phyloP scores from a whole-genome alignment of 2,113 vertebrate genomes.

The Passer domesticus region DNA sequence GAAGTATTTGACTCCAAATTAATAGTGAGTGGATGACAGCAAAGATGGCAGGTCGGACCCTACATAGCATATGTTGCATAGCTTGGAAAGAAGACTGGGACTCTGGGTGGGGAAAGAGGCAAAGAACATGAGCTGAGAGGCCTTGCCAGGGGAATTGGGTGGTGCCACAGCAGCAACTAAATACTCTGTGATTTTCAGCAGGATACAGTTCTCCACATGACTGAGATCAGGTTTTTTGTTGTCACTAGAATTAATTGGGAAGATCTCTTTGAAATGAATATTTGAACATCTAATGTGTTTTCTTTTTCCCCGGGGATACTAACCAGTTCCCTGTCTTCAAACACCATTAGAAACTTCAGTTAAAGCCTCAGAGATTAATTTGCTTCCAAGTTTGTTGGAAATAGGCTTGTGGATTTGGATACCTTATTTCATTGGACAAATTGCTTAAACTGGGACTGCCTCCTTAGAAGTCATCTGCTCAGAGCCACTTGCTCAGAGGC shows the following conservation, averaged over 20 bases:
- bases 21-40: neutral
- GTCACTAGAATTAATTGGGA: neutral
- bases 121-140: neutral
- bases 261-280: neutral
- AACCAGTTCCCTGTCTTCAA: neutral
- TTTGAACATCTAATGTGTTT: neutral
- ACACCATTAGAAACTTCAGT: neutral
- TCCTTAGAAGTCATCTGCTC: neutral
- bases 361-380: neutral
- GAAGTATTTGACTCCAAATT: neutral
- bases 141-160: accelerated
- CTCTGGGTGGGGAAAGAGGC: neutral
- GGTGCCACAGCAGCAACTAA: neutral
- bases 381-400: neutral
- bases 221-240: neutral
- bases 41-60: neutral
- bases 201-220: neutral
- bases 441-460: neutral
- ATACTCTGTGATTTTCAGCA: neutral
- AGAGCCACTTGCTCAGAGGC: neutral
- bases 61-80: accelerated
- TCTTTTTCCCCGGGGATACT: neutral
- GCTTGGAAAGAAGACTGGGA: neutral
- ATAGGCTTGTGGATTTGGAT: neutral
- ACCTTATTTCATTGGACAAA: neutral